phyloP scores from a whole-genome alignment of 1,140 invertebrate species.

The Euura lappo region DNA sequence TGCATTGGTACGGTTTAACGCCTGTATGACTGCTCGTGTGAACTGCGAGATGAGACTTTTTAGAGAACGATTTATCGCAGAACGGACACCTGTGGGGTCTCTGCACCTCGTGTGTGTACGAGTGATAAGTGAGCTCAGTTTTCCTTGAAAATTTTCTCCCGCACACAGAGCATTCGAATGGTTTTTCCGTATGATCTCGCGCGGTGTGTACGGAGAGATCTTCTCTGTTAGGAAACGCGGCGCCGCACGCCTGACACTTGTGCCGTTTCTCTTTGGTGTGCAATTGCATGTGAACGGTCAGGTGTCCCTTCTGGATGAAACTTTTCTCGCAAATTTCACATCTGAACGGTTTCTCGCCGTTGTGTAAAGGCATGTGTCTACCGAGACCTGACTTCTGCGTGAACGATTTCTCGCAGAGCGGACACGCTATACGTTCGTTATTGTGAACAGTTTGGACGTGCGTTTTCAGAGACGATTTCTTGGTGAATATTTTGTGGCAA shows the following conservation, averaged over 20 bases:
- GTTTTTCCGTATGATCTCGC: conserved; percentile 53
- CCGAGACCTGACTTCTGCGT: not conserved
- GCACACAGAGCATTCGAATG: conserved; percentile 58
- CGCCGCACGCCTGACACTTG: conserved; percentile 38
- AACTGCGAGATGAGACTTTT: not conserved
- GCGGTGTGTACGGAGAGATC: conserved; percentile 45
- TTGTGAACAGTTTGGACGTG: conserved; percentile 1
- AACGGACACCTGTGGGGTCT: not conserved
- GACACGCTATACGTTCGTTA: not conserved
- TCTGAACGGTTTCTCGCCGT: not conserved
- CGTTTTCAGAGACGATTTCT: conserved; percentile 5
- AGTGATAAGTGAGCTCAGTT: conserved; percentile 1
- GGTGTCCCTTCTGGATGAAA: not conserved
- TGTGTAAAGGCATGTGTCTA: not conserved
- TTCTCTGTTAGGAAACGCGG: conserved; percentile 61
- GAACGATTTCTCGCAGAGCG: not conserved
- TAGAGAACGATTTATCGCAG: conserved; percentile 4
- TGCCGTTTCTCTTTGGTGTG: conserved; percentile 31
- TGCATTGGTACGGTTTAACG: conserved; percentile 8
- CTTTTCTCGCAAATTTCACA: not conserved
- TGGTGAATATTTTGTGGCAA: not conserved
- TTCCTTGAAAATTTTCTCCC: conserved; percentile 37
- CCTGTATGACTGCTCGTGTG: not conserved
- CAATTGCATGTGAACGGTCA: conserved; percentile 9
- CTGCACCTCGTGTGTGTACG: not conserved